Conservation (phyloP, 1,140 invertebrate genomes). For the Brachionus koreanus region DNA sequence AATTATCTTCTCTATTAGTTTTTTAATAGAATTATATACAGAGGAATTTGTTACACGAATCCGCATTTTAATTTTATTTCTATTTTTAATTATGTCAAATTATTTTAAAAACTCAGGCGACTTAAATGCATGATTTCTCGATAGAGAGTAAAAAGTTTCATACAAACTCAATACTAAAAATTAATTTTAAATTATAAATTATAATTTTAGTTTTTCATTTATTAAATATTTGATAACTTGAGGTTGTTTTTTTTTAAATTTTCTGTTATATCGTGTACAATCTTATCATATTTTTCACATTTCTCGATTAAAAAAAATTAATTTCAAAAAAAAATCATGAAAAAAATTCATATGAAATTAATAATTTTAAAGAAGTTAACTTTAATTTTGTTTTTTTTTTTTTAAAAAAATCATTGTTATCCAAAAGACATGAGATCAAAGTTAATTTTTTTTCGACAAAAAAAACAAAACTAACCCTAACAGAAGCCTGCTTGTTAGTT, state of each 20-base stretch:
- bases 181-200: neutral
- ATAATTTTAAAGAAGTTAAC: too few species aligned
- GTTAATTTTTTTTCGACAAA: too few species aligned
- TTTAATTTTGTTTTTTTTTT: too few species aligned
- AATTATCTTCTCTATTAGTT: neutral
- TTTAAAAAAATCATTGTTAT: too few species aligned
- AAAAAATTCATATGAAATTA: too few species aligned
- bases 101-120: neutral
- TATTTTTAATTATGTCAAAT: neutral
- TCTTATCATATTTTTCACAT: too few species aligned
- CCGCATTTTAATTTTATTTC: neutral
- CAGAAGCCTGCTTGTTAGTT: too few species aligned
- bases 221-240: neutral
- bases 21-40: neutral
- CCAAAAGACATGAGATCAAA: too few species aligned
- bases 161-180: neutral
- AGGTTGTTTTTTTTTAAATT: neutral
- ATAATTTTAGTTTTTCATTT: neutral
- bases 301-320: too few species aligned
- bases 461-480: too few species aligned
- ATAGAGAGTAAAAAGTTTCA: neutral
- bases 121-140: neutral
- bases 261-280: too few species aligned
- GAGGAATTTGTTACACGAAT: neutral
- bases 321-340: too few species aligned